A percentile compares a stretch with the other conserved stretches of the same genome.
Conservation (phyloP, 1,140 invertebrate genomes). For the Philaenus spumarius region DNA sequence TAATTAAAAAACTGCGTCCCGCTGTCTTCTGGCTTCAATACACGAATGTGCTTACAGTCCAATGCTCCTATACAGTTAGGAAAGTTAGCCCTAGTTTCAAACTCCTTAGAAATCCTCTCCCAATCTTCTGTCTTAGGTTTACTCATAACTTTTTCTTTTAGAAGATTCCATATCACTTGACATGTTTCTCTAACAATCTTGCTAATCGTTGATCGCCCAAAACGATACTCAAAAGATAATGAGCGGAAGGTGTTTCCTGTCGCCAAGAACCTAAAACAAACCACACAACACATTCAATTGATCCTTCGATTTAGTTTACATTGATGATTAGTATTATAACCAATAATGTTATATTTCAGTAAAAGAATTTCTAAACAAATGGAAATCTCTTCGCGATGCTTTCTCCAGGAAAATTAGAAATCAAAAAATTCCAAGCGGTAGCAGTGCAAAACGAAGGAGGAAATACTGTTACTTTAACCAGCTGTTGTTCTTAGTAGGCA, state of each 20-base stretch:
- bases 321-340: not conserved
- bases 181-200: constrained; percentile 27
- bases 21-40: constrained; percentile 34
- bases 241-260: too few species aligned
- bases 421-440: too few species aligned
- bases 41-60: constrained; percentile 39
- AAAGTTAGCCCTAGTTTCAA: constrained; percentile 28
- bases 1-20: constrained; percentile 46
- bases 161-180: constrained; percentile 20
- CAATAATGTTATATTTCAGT: too few species aligned
- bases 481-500: constrained; percentile 5
- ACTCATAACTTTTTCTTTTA: constrained; percentile 21
- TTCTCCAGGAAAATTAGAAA: not conserved
- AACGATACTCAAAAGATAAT: constrained; percentile 24
- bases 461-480: too few species aligned
- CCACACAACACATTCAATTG: not conserved
- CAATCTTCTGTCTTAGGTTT: constrained; percentile 20
- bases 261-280: constrained; percentile 29
- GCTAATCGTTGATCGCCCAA: constrained; percentile 26
- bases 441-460: not conserved
- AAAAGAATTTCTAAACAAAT: not conserved
- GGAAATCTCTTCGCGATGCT: constrained; percentile 4
- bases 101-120: constrained; percentile 11
- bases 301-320: not conserved
- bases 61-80: constrained; percentile 36